Evolutionary conservation across 2,888 invertebrate species (phyloP), one percentile per base, ranked within the genome.

Genomic region (Pandemis corylana): DNA sequence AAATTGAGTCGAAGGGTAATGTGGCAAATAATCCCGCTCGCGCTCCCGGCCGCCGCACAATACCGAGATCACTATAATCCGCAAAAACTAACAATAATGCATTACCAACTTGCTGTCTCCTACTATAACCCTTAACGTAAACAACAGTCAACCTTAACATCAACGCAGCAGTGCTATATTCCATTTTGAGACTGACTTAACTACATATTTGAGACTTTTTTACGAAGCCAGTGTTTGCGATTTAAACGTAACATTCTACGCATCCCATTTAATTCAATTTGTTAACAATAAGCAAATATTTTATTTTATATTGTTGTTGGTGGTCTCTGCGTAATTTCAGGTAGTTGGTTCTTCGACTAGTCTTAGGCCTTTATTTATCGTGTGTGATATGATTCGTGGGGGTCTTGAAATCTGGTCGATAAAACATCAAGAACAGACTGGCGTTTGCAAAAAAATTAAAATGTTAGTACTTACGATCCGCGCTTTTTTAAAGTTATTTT

Each of bases 21-120:
- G 91, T 80, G 90, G 91, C 92, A 90, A 82, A 83, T 93, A 93
- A 93, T 92, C 92, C 91, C 88, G 85, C 87, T 92, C 92, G 89
- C 90, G 90, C 75, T 78, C 68, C 72, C 76, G 76, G 77, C 68
- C 42, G 68, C 76, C 81, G 87, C 87, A 70, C 74, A 90, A 88
- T 87, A 79, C 85, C 76, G 76, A 78, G 82, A 87, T 89, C 85
- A 80, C 82, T 84, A 84, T 92, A 92, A 92, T 90, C 92, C 85
- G 90, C 92, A 93, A 93, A 93, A 93, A 93, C 89, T 85, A 85
- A 88, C 88, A 89, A 86, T 87, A 84, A 61, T 66, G 42, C 65
- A 64, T 65, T 71, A 76, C 76, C 59, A 76, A 76, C 67, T 67
- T 70, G 68, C 56, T 13, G 64, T 67, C 56, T 76, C 49, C 49